phyloP scores from a whole-genome alignment of 2,797 vertebrate species.

The Sebastes oblongus region DNA sequence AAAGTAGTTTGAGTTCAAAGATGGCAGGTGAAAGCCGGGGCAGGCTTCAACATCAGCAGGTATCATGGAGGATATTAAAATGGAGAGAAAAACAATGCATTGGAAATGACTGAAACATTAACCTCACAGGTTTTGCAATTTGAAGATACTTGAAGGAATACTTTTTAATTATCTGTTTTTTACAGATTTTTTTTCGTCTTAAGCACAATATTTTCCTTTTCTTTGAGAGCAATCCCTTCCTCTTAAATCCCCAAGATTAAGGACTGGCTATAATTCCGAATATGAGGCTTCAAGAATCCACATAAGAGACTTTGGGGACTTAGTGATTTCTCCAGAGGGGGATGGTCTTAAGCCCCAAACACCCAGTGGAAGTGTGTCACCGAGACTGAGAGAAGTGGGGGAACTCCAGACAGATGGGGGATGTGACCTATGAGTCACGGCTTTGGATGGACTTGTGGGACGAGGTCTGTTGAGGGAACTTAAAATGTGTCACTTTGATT shows the following conservation, averaged over 20 bases:
- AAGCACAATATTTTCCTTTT: slow-evolving; percentile 37
- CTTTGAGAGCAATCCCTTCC: slow-evolving; percentile 54
- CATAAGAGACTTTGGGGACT: slow-evolving; percentile 65
- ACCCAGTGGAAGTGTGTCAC: slow-evolving; percentile 39
- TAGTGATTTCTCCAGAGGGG: slow-evolving; percentile 46
- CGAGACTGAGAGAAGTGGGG: slow-evolving; percentile 2
- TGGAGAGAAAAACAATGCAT: neutral
- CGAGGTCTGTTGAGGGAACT: neutral
- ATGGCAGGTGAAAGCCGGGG: neutral
- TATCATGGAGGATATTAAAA: neutral
- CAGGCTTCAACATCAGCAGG: neutral
- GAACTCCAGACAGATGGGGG: slow-evolving; percentile 33
- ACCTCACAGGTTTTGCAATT: neutral
- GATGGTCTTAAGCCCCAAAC: slow-evolving; percentile 55
- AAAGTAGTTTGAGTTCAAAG: slow-evolving; percentile 21
- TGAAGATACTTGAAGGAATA: neutral
- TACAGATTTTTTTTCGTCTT: neutral
- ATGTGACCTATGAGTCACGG: slow-evolving; percentile 47
- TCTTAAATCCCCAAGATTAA: slow-evolving; percentile 71
- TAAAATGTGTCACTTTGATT: neutral
- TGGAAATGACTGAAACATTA: neutral
- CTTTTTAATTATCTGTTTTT: neutral
- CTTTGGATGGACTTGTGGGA: slow-evolving; percentile 8
- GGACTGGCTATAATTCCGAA: slow-evolving; percentile 67
- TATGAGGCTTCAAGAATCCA: slow-evolving; percentile 68